These are phyloP conservation scores for Asbolus verrucosus DNA, from an alignment of 1,140 invertebrate species.

Conservation along the genomic window DNA sequence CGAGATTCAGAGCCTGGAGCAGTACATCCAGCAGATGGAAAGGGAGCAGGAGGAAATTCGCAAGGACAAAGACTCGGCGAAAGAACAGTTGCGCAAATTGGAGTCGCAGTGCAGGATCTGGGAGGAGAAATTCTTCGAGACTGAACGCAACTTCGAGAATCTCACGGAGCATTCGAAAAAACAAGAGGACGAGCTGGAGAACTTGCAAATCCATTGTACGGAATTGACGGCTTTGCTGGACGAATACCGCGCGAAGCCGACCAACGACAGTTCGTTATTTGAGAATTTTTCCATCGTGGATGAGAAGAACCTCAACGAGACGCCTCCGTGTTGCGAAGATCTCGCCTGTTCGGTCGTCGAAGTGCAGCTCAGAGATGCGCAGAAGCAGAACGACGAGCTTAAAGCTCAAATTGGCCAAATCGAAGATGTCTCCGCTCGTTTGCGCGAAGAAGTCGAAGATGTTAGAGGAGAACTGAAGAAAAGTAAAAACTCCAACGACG, in stretches of 20 bases:
- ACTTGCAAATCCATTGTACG: constrained; percentile 51
- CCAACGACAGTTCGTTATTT: constrained; percentile 52
- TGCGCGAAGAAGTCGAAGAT: constrained; percentile 1
- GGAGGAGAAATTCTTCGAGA: constrained; percentile 54
- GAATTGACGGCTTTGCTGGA: constrained; percentile 57
- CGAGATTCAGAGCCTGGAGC: constrained; percentile 58
- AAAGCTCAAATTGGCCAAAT: constrained; percentile 32
- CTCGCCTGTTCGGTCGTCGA: constrained; percentile 61
- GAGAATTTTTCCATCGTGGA: constrained; percentile 44
- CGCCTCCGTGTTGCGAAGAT: constrained; percentile 47
- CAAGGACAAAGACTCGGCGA: constrained; percentile 52
- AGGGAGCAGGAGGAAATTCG: constrained; percentile 55
- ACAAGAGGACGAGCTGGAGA: constrained; percentile 50
- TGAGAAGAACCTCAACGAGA: constrained; percentile 21
- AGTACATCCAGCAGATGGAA: constrained; percentile 57
- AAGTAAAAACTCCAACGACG: not conserved
- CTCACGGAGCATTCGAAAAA: constrained; percentile 48
- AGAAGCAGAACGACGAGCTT: constrained; percentile 54
- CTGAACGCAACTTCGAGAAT: constrained; percentile 51
- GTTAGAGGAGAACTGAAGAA: constrained; percentile 9
- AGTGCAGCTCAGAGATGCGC: constrained; percentile 60
- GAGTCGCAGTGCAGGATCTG: constrained; percentile 51
- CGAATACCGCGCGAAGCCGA: constrained; percentile 50
- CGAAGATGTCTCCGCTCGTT: constrained; percentile 15
- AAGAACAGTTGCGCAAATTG: constrained; percentile 50